These are phyloP conservation scores for Notolabrus celidotus DNA, from an alignment of 2,797 vertebrate genomes.

Conservation along the genomic window DNA sequence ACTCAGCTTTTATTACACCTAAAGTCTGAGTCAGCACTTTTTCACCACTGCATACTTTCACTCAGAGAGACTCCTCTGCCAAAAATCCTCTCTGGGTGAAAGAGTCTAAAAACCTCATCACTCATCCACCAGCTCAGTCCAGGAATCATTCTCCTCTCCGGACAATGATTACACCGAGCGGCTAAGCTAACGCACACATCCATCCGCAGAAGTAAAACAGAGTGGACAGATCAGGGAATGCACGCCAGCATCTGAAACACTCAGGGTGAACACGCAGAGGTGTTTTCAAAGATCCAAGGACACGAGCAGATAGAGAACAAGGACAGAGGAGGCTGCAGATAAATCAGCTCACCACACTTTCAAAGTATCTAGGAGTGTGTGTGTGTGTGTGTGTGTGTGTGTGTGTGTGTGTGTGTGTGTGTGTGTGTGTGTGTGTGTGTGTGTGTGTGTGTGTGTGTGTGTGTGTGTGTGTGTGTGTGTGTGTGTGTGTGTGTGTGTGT, in stretches of 20 bases:
- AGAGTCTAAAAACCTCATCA: constrained; percentile 14
- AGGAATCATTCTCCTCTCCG: constrained; percentile 22
- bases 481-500: constrained; percentile 7
- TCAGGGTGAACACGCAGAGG: neutral
- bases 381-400: constrained; percentile 8
- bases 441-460: constrained; percentile 10
- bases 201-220: no score
- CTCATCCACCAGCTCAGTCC: neutral
- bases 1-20: neutral
- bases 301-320: constrained; percentile 2
- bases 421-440: neutral
- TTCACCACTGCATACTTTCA: neutral
- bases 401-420: neutral
- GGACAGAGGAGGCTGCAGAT: constrained; percentile 17
- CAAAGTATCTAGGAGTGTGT: constrained; percentile 1
- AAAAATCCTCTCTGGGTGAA: neutral
- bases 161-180: constrained; percentile 11
- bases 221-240: no score
- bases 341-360: constrained; percentile 13
- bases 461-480: constrained; percentile 4
- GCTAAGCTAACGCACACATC: no score
- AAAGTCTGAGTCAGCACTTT: constrained; percentile 4
- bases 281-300: constrained; percentile 6
- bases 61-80: neutral
- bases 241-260: no score